A percentile compares a stretch with the other conserved stretches of the same genome.
phyloP scores from a whole-genome alignment of 2,888 invertebrate species.

The Digitonthophagus gazella region DNA sequence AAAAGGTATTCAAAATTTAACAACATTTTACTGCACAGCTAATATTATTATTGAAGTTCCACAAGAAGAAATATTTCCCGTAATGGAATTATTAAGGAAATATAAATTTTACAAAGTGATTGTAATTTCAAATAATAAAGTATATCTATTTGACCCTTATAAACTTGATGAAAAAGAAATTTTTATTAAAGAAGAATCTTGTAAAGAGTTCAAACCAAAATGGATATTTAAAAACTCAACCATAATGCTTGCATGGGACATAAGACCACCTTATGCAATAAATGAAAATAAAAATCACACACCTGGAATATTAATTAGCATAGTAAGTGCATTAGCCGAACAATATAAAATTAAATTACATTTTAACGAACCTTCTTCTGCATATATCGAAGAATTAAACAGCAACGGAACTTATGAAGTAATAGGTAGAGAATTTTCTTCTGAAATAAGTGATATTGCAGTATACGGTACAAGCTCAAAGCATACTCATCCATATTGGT shows the following conservation, averaged over 20 bases:
- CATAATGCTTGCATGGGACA: conserved; percentile 5
- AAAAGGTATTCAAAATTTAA: not conserved
- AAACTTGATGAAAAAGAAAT: not conserved
- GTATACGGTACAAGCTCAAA: not conserved
- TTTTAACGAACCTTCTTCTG: conserved; percentile 1
- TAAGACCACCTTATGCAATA: conserved; percentile 6
- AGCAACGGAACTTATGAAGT: not conserved
- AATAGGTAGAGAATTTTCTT: not conserved
- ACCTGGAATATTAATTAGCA: conserved; percentile 2
- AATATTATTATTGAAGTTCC: not conserved
- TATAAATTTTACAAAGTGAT: not conserved
- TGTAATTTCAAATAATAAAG: not conserved
- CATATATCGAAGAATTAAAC: not conserved
- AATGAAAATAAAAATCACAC: conserved; percentile 10
- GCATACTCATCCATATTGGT: not conserved
- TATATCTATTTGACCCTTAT: not conserved
- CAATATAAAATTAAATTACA: not conserved
- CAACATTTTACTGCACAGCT: not conserved
- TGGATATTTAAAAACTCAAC: not conserved
- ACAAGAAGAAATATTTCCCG: not conserved
- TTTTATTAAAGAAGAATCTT: not conserved
- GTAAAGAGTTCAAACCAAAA: not conserved
- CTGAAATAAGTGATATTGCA: not conserved
- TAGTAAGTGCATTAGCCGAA: not conserved
- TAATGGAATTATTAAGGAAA: not conserved